Evolutionary conservation across 1,140 invertebrate species (phyloP).

Genomic region (Panagrolaimus sp.): DNA sequence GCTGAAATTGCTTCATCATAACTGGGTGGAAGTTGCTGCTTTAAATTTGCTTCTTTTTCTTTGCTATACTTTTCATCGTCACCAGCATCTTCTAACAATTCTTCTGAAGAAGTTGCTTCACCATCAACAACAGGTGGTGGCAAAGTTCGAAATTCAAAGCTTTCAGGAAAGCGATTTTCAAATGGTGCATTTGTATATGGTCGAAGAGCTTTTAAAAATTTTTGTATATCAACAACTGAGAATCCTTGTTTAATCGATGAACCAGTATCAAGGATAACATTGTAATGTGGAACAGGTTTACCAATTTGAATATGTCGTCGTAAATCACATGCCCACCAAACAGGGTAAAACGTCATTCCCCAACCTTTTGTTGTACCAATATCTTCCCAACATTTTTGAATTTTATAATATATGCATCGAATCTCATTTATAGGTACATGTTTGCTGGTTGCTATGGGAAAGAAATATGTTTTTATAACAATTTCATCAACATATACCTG

Average conservation of each 20-base stretch:
- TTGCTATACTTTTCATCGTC: too few relatives aligned
- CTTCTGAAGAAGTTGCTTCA: too few relatives aligned
- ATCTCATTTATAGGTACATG: neutral
- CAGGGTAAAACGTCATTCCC: slow-evolving; percentile 8
- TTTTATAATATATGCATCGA: slow-evolving; percentile 12
- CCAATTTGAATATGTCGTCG: slow-evolving; percentile 1
- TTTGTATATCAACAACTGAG: slow-evolving; percentile 4
- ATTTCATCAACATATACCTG: slow-evolving; percentile 1
- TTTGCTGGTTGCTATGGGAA: slow-evolving; percentile 10
- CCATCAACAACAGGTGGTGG: too few relatives aligned
- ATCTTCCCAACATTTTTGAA: slow-evolving; percentile 2
- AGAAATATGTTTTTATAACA: slow-evolving; percentile 14
- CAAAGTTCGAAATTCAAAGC: neutral
- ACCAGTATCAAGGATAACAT: slow-evolving; percentile 5
- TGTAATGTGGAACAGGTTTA: neutral
- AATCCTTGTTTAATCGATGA: slow-evolving; percentile 15
- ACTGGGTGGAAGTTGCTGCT: too few relatives aligned
- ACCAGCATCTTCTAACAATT: too few relatives aligned
- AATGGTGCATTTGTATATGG: neutral
- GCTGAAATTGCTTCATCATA: too few relatives aligned
- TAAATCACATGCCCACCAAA: slow-evolving; percentile 20
- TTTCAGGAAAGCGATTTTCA: neutral
- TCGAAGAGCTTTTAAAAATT: slow-evolving; percentile 6
- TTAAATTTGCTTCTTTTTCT: too few relatives aligned
- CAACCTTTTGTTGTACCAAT: slow-evolving; percentile 14